Evolutionary conservation across 2,113 vertebrate species (phyloP).

Genomic region (Ochotona princeps): DNA sequence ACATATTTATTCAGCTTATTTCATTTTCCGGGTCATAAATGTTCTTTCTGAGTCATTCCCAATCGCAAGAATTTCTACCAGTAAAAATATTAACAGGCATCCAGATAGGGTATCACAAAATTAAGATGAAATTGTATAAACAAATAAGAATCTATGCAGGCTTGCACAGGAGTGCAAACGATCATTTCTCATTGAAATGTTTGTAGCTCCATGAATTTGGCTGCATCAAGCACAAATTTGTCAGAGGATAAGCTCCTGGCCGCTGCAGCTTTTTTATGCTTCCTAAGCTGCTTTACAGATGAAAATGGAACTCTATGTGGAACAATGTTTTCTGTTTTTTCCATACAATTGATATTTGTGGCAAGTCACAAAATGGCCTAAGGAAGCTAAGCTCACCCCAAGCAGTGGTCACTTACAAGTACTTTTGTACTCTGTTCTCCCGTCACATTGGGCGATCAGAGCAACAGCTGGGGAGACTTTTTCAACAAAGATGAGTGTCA

Average conservation of each 20-base stretch:
- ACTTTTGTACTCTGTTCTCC: conserved; percentile 86
- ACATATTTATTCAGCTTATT: conserved; percentile 73
- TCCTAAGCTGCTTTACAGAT: conserved; percentile 59
- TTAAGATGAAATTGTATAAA: conserved; percentile 59
- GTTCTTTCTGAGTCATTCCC: conserved; percentile 49
- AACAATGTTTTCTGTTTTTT: conserved; percentile 57
- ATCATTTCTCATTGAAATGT: conserved; percentile 60
- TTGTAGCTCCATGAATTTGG: conserved; percentile 61
- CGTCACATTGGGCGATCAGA: conserved; percentile 89
- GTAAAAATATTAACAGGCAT: conserved; percentile 45
- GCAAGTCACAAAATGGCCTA: conserved; percentile 77
- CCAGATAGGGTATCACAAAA: conserved; percentile 27
- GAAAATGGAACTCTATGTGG: conserved; percentile 30
- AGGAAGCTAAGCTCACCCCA: conserved; percentile 72
- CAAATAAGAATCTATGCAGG: conserved; percentile 25
- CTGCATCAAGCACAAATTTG: conserved; percentile 44
- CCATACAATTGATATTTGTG: conserved; percentile 71
- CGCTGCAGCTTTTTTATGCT: conserved; percentile 36
- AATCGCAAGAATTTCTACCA: conserved; percentile 52
- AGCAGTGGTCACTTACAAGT: conserved; percentile 85
- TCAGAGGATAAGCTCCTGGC: not conserved
- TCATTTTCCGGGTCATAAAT: conserved; percentile 67
- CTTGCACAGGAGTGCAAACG: conserved; percentile 19
- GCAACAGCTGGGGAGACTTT: conserved; percentile 92
- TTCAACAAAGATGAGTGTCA: conserved; percentile 93